Conservation (phyloP, 2,113 vertebrate species). For the Corvus moneduloides region DNA sequence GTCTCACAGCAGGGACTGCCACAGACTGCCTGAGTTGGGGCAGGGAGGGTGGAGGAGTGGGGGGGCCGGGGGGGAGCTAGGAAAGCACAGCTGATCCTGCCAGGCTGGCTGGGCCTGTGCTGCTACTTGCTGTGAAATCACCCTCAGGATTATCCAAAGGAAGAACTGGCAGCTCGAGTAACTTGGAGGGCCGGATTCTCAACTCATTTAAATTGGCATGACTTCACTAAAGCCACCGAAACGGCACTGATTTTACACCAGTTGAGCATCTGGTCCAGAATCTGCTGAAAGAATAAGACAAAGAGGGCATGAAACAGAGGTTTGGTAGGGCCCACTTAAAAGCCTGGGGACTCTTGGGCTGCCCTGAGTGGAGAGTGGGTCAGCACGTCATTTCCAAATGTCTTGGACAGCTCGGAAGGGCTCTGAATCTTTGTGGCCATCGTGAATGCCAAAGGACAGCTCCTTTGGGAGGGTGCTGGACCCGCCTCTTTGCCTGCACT, state of each 20-base stretch:
- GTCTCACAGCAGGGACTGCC: neutral
- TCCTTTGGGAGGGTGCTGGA: rapidly evolving
- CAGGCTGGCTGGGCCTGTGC: constrained; percentile 59
- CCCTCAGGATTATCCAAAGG: constrained; percentile 54
- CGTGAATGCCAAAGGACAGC: neutral
- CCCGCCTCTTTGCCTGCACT: neutral
- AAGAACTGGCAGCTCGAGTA: constrained; percentile 53
- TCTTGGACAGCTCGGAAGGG: neutral
- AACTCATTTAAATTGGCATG: constrained; percentile 51
- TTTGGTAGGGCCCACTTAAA: neutral
- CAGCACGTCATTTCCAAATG: neutral
- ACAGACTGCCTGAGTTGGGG: neutral
- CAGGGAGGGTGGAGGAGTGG: neutral
- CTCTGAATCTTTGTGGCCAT: neutral
- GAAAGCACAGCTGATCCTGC: constrained; percentile 1
- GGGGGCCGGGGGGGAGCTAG: neutral
- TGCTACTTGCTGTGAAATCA: constrained; percentile 58
- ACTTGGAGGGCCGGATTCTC: constrained; percentile 59
- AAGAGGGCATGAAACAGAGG: neutral
- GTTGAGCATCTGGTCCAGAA: neutral
- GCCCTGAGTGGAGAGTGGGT: neutral
- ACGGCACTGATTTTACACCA: constrained; percentile 15
- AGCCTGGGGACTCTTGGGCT: neutral
- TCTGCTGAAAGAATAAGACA: neutral
- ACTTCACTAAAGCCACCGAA: constrained; percentile 46